Conservation (phyloP, 2,888 invertebrate genomes). For the Pterostichus niger region DNA sequence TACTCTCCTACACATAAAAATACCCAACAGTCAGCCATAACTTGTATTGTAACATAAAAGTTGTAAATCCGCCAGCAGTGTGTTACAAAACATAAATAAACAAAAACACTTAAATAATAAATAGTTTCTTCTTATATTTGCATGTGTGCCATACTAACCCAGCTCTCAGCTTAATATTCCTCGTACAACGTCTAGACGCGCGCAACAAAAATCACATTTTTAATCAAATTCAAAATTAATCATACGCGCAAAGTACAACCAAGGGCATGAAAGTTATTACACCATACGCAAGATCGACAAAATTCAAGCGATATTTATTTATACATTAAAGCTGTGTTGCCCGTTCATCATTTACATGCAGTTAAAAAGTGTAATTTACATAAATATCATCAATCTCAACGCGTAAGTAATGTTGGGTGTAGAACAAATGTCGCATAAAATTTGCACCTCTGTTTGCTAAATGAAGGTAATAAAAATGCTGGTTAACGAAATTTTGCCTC, state of each 20-base stretch:
- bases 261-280: constrained; percentile 23
- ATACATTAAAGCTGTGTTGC: constrained; percentile 48
- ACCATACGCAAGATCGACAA: constrained; percentile 28
- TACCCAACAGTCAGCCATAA: too few relatives aligned
- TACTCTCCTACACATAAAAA: too few relatives aligned
- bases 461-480: constrained; percentile 40
- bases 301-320: constrained; percentile 58
- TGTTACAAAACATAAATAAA: too few relatives aligned
- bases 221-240: constrained; percentile 45
- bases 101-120: too few relatives aligned
- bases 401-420: constrained; percentile 12
- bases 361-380: constrained; percentile 50
- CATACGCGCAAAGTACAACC: neutral
- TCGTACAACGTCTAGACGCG: constrained; percentile 22
- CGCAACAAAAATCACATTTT: constrained; percentile 22
- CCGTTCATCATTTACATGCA: constrained; percentile 39
- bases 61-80: too few relatives aligned
- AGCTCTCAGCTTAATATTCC: constrained; percentile 16
- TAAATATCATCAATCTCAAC: constrained; percentile 55
- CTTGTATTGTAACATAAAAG: too few relatives aligned
- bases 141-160: constrained; percentile 12
- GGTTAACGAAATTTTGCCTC: constrained; percentile 42
- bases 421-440: constrained; percentile 57
- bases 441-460: constrained; percentile 54
- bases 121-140: too few relatives aligned